phyloP scores from a whole-genome alignment of 2,888 invertebrate genomes.

The Andrena bicolor region DNA sequence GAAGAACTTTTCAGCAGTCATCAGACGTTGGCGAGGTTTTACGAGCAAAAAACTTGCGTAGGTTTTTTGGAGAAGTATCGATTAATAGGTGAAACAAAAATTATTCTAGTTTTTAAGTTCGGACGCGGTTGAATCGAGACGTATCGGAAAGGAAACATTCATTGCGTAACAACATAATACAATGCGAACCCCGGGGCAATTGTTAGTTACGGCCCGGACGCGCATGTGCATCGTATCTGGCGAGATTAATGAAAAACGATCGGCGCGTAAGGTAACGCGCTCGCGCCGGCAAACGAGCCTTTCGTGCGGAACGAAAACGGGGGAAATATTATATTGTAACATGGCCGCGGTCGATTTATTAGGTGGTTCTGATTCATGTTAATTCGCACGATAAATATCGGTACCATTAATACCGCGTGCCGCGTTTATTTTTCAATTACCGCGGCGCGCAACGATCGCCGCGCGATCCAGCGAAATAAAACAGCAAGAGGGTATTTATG shows the following conservation, averaged over 20 bases:
- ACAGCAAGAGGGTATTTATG: constrained; percentile 25
- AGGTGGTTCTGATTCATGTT: constrained; percentile 32
- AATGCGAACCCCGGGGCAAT: not conserved
- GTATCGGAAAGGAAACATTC: not conserved
- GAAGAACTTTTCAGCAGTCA: too few relatives aligned
- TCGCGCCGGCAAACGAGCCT: not conserved
- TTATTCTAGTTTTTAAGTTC: too few relatives aligned
- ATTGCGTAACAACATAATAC: constrained; percentile 1
- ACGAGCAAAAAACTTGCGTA: too few relatives aligned
- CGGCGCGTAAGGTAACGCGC: not conserved
- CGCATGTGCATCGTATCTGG: not conserved
- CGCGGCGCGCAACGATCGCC: not conserved
- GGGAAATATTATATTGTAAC: constrained; percentile 24
- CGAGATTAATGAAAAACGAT: constrained; percentile 35
- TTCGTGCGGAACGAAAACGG: not conserved
- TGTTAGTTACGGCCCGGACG: not conserved
- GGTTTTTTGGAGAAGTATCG: too few relatives aligned
- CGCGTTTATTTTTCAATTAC: constrained; percentile 65
- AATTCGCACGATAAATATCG: constrained; percentile 55
- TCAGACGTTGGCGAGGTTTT: too few relatives aligned
- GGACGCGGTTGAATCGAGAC: too few relatives aligned
- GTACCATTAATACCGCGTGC: constrained; percentile 12
- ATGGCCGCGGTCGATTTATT: not conserved
- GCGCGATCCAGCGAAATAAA: constrained; percentile 22
- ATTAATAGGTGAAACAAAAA: too few relatives aligned